Evolutionary conservation across 2,888 invertebrate genomes (phyloP), one percentile per base, ranked within the genome.

Genomic region (Eupithecia centaureata): DNA sequence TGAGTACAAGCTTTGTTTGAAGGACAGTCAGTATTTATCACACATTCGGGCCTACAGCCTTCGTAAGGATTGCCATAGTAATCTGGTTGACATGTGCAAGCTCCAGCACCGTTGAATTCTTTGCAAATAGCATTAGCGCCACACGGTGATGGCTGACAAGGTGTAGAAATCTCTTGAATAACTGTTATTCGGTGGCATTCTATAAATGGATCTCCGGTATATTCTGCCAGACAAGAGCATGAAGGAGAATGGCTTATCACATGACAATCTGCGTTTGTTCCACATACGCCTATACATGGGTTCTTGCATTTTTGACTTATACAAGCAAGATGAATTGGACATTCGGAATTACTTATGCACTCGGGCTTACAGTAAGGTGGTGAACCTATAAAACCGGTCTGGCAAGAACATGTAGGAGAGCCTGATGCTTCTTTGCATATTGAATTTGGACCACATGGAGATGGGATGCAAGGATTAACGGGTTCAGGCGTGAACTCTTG

Each of bases 341-440:
- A 97, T 86, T 97, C 97, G 8, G 95, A 94, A 82, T 96, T 97
- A 74, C 95, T 95, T 54, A 96, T 94, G 85, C 97, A 97, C 89
- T 97, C 97, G 4, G 97, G 97, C 74, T 95, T 94, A 79, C 97
- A 97, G 77, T 96, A 95, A 2, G 97, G 97, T 47, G 97, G 96
- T 30, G 95, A 89, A 32, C 96, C 96, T 54, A 94, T 88, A 78
- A 94, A 96, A 72, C 94, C 95, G 61, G 94, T 90, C 32, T 95
- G 88, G 79, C 97, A 97, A 13, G 96, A 95, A 82, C 97, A 97
- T 1, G 96, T 95, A 0, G 96, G 96, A 38, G 95, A 92, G 51
- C 95, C 95, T 58, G 95, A 95, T 13, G 94, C 87, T 72, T 95
- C 94, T 81, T 95, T 95, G 79, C 97, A 97, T 80, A 96, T 94